Base-by-base conservation (phyloP, 1,140 invertebrate genomes). In the Leucophenga varia region DNA sequence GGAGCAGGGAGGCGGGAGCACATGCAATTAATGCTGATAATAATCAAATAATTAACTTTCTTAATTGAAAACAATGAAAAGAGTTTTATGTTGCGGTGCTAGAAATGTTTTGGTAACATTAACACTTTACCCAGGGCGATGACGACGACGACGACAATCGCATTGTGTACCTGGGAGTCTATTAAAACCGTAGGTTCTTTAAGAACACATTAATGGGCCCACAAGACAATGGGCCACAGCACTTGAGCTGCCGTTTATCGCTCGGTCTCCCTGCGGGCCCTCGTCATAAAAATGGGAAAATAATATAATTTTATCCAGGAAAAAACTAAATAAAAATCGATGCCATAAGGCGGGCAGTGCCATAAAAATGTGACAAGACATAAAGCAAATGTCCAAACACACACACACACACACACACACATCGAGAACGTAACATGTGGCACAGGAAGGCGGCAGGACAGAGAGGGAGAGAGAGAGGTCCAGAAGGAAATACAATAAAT, bases 31-130 rank as follows among this genome's bases (percentile, higher is more conserved):
- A 68, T 55, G 47, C 47, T 55, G 64, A 68, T 68, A 64, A 55
- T 60, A 64, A 68, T 68, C 64, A 68, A 68, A 57, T 68, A 68
- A 69, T 68, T 68, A 68, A 68, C 64, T 69, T 64, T 60, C 54
- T 60, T 68, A 68, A 68, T 67, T 68, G 64, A 68, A 68, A 68
- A 68, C 64, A 67, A 64, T 68, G 57, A 67, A 67, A 68, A 64
- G 49, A 55, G 45, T 57, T 61, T 53, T 59, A 52, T 61, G 64
- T 38, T 52, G 25, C 35, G 12, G 25, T 8, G 17, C 36, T 21
- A 13, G 46, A 58, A 55, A 55, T 65, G 58, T 65, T 65, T 67
- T 67, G 63, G 63, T 63, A 67, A 67, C 63, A 59, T 67, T 67
- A 67, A 67, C 64, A 67, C 63, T 56, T 59, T 35, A 35, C 21